Conservation (phyloP, 2,888 invertebrate species). For the Neria commutata region DNA sequence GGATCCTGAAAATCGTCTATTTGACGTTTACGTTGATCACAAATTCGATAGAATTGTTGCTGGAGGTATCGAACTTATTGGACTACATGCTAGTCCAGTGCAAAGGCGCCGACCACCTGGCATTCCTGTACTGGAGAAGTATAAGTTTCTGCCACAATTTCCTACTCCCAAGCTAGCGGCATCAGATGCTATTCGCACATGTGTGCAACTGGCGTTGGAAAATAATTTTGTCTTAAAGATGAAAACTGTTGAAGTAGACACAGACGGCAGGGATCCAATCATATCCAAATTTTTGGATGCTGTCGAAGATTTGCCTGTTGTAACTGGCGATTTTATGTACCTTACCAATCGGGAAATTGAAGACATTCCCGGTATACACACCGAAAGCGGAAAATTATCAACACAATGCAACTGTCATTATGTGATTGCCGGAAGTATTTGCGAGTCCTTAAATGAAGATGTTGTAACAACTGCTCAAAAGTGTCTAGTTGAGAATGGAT, state of each 20-base stretch:
- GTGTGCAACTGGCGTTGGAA: slow-evolving; percentile 76
- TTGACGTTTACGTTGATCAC: slow-evolving; percentile 53
- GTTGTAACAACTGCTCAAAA: slow-evolving; percentile 62
- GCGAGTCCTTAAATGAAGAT: slow-evolving; percentile 34
- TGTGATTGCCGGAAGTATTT: slow-evolving; percentile 45
- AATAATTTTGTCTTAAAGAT: slow-evolving; percentile 71
- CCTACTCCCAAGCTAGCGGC: slow-evolving; percentile 41
- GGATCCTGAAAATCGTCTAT: slow-evolving; percentile 48
- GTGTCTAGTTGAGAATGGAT: slow-evolving; percentile 67
- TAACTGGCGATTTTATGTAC: slow-evolving; percentile 71
- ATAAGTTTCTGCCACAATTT: slow-evolving; percentile 73
- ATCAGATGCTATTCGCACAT: slow-evolving; percentile 66
- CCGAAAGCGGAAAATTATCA: slow-evolving; percentile 69
- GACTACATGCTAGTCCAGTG: slow-evolving; percentile 78
- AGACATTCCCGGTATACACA: slow-evolving; percentile 64
- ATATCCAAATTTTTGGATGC: slow-evolving; percentile 66
- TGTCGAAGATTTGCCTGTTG: slow-evolving; percentile 72
- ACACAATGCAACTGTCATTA: slow-evolving; percentile 54
- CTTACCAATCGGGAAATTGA: slow-evolving; percentile 53
- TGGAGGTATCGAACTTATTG: slow-evolving; percentile 79
- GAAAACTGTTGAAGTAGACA: slow-evolving; percentile 67
- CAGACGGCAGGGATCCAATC: slow-evolving; percentile 64
- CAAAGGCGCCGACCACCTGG: slow-evolving; percentile 71
- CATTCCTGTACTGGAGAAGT: slow-evolving; percentile 79
- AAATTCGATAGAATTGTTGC: slow-evolving; percentile 63